phyloP scores from a whole-genome alignment of 2,888 invertebrate species.

The Syrista parreyssii region DNA sequence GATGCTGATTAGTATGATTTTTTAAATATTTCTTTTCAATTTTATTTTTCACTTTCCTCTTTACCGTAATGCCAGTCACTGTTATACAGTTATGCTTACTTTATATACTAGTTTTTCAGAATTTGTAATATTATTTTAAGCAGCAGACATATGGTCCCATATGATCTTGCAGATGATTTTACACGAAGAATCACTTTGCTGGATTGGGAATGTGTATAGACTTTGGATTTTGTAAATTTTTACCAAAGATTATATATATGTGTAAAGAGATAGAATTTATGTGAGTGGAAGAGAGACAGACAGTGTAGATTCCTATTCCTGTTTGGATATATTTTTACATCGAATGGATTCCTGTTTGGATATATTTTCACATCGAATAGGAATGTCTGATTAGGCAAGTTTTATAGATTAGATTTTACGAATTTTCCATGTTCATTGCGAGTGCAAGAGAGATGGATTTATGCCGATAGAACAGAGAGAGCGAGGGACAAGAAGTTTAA shows the following conservation, averaged over 20 bases:
- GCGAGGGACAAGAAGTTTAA: too few species aligned
- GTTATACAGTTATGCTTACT: too few species aligned
- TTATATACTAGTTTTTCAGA: too few species aligned
- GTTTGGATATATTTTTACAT: background rate
- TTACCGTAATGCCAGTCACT: too few species aligned
- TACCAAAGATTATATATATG: background rate
- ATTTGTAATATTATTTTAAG: too few species aligned
- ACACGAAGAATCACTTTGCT: background rate
- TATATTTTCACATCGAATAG: slow-evolving; percentile 13
- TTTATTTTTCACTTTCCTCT: background rate
- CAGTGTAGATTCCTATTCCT: slow-evolving; percentile 12
- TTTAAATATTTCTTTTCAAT: background rate
- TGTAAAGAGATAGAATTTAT: slow-evolving; percentile 13
- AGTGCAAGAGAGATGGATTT: background rate
- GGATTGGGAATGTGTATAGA: background rate
- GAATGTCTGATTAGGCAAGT: slow-evolving; percentile 22
- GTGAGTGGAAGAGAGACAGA: slow-evolving; percentile 29
- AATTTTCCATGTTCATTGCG: background rate
- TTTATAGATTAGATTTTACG: background rate
- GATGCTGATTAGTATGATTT: background rate
- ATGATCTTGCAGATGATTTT: too few species aligned
- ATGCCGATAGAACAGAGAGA: background rate
- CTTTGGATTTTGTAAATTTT: background rate
- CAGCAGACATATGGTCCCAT: too few species aligned
- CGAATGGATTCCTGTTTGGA: background rate